phyloP scores from a whole-genome alignment of 2,888 invertebrate genomes.

The Hemaris fuciformis region DNA sequence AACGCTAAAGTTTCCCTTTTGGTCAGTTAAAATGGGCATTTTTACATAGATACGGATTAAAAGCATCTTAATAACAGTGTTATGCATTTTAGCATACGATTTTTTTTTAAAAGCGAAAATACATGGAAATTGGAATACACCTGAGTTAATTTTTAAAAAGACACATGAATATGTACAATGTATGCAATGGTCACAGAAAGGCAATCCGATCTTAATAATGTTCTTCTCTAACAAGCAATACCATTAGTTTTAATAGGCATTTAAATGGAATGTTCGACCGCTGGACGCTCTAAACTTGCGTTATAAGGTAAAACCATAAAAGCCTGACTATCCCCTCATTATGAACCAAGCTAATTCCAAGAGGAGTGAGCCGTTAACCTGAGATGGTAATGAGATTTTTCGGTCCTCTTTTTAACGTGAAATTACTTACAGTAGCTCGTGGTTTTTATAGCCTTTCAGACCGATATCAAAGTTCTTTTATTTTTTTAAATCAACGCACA shows the following conservation, averaged over 20 bases:
- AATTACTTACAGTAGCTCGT: constrained; percentile 21
- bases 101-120: too few species aligned
- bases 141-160: not conserved
- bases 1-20: too few species aligned
- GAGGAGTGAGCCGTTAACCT: constrained; percentile 59
- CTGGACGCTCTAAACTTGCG: constrained; percentile 16
- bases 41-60: too few species aligned
- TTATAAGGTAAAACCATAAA: constrained; percentile 44
- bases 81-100: too few species aligned
- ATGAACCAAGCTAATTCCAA: constrained; percentile 58
- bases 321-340: constrained; percentile 51
- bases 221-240: not conserved
- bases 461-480: constrained; percentile 16
- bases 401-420: constrained; percentile 27
- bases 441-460: constrained; percentile 23
- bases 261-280: not conserved
- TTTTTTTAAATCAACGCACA: constrained; percentile 20
- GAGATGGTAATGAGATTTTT: constrained; percentile 55
- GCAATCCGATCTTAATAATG: not conserved
- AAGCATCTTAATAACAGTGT: too few species aligned
- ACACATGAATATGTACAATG: not conserved
- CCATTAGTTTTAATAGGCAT: not conserved
- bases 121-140: too few species aligned
- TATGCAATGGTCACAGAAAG: not conserved
- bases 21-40: too few species aligned